Conservation (phyloP, 2,888 invertebrate genomes). For the Drosophila nr. perissopoda region DNA sequence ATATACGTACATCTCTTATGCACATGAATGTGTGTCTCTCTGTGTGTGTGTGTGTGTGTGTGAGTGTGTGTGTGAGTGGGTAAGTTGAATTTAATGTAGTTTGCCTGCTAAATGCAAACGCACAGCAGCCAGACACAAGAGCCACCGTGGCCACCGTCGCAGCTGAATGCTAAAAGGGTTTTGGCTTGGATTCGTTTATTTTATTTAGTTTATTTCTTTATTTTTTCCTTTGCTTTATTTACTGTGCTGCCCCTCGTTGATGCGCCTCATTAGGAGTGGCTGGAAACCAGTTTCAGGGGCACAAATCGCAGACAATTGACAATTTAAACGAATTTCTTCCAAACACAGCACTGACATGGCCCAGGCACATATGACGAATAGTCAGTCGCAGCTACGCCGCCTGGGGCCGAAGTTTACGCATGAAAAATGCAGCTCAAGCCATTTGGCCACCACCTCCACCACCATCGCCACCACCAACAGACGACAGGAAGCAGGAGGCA, state of each 20-base stretch:
- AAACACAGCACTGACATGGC: constrained; percentile 75
- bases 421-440: constrained; percentile 70
- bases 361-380: constrained; percentile 77
- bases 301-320: constrained; percentile 74
- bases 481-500: constrained; percentile 20
- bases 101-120: constrained; percentile 75
- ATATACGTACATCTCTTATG: constrained; percentile 24
- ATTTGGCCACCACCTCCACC: constrained; percentile 67
- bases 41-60: constrained; percentile 11
- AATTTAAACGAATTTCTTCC: constrained; percentile 80
- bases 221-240: constrained; percentile 19
- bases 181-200: constrained; percentile 63
- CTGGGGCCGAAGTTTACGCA: constrained; percentile 72
- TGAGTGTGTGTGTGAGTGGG: constrained; percentile 46
- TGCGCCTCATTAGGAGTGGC: constrained; percentile 78
- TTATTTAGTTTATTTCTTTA: constrained; percentile 38
- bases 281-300: constrained; percentile 69
- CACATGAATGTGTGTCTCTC: not conserved
- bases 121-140: constrained; percentile 45
- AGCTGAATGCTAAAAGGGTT: constrained; percentile 77
- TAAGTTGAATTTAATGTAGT: constrained; percentile 78
- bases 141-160: constrained; percentile 69
- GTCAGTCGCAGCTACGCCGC: constrained; percentile 52
- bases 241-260: constrained; percentile 46
- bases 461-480: constrained; percentile 54